phyloP scores from a whole-genome alignment of 1,140 invertebrate species.

The Ptiloglossa arizonensis region DNA sequence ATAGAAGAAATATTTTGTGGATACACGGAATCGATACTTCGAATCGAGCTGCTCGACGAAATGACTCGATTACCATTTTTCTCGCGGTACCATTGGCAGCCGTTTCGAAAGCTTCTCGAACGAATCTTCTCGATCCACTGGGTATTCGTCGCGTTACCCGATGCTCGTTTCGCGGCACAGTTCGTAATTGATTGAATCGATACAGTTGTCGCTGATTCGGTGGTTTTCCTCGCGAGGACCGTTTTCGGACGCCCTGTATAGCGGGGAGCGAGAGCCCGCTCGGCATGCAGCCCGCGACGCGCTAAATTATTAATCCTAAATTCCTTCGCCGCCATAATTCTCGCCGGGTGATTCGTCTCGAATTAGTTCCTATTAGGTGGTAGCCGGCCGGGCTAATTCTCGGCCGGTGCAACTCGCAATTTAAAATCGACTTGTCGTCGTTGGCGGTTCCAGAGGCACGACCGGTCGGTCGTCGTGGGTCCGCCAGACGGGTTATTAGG shows the following conservation, averaged over 20 bases:
- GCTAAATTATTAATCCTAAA: slow-evolving; percentile 69
- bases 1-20: too few relatives aligned
- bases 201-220: too few relatives aligned
- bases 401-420: slow-evolving; percentile 57
- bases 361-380: slow-evolving; percentile 66
- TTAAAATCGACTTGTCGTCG: slow-evolving; percentile 59
- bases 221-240: too few relatives aligned
- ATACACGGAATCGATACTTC: too few relatives aligned
- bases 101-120: too few relatives aligned
- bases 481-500: slow-evolving; percentile 57
- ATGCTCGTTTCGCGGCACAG: too few relatives aligned
- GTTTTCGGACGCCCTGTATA: slow-evolving; percentile 38
- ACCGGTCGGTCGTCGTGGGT: slow-evolving; percentile 47
- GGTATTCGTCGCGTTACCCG: too few relatives aligned
- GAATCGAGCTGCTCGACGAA: too few relatives aligned
- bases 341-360: slow-evolving; percentile 57
- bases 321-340: slow-evolving; percentile 63
- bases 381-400: slow-evolving; percentile 49
- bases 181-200: too few relatives aligned
- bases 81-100: too few relatives aligned
- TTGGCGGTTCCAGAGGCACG: slow-evolving; percentile 50
- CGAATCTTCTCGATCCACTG: too few relatives aligned
- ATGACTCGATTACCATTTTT: too few relatives aligned
- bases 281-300: slow-evolving; percentile 47
- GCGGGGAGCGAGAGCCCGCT: slow-evolving; percentile 6